These are phyloP conservation scores for Octopus bimaculoides DNA, from an alignment of 1,140 invertebrate genomes.

Conservation along the genomic window DNA sequence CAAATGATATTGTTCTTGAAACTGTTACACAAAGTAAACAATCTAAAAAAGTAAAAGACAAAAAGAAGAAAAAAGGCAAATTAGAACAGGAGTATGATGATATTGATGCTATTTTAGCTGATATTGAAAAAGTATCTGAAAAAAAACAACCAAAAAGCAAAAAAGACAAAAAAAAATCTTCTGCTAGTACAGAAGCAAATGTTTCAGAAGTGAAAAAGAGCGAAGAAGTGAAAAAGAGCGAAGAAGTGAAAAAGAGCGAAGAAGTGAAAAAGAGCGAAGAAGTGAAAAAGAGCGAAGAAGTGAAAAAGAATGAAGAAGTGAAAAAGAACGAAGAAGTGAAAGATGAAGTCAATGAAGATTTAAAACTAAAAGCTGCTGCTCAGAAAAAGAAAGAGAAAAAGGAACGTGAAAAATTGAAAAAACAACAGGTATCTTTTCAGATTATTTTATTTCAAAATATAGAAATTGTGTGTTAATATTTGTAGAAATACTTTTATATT, in stretches of 20 bases:
- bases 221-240: constrained; percentile 34
- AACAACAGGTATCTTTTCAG: constrained; percentile 31
- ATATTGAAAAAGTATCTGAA: constrained; percentile 39
- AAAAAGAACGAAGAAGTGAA: constrained; percentile 20
- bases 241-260: constrained; percentile 33
- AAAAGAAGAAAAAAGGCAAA: constrained; percentile 41
- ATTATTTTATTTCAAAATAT: neutral
- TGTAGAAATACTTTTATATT: no score
- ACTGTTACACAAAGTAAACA: constrained; percentile 23
- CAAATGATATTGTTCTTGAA: constrained; percentile 19
- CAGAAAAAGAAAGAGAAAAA: constrained; percentile 51
- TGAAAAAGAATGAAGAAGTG: constrained; percentile 35
- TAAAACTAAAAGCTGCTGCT: constrained; percentile 61
- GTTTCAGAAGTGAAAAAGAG: constrained; percentile 50
- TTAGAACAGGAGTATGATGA: constrained; percentile 77
- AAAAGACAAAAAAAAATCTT: constrained; percentile 57
- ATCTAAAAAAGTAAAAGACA: constrained; percentile 38
- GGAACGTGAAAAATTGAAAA: constrained; percentile 45
- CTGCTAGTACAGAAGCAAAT: constrained; percentile 31
- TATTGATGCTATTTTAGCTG: constrained; percentile 77
- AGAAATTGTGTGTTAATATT: no score
- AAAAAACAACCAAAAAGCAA: constrained; percentile 55
- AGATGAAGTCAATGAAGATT: constrained; percentile 32
- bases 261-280: constrained; percentile 41
- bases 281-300: constrained; percentile 18